Evolutionary conservation across 1,140 invertebrate species (phyloP), one percentile per base, ranked within the genome.

Genomic region (Drosophila kepulauana): DNA sequence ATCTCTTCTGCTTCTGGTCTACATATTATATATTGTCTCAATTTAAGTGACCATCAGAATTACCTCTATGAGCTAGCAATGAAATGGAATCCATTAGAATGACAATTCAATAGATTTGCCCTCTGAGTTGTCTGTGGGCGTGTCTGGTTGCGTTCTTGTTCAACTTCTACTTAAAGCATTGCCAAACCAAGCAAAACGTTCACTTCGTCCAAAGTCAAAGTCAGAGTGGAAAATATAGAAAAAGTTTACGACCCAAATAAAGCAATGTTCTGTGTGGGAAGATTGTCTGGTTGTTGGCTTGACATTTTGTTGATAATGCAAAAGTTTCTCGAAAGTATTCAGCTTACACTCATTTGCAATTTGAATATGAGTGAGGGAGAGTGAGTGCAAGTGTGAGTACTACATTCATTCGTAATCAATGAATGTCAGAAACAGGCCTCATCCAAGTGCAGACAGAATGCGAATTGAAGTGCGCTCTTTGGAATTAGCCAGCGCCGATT

Each of bases 401-500:
- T 15, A 65, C 54, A 30, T 33, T 11, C 30, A 16, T 10, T 38
- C 7, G 35, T 38, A 38, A 20, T 38, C 67, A 75, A 79, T 82
- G 72, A 82, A 65, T 87, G 82, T 72, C 82, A 87, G 58, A 51
- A 70, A 58, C 82, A 86, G 79, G 49, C 81, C 11, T 13, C 64
- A 52, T 28, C 59, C 16, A 46, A 59, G 15, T 25, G 15, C 59
- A 45, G 38, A 52, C 51, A 15, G 52, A 13, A 28, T n/a, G 51
- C 11, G 13, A 76, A 63, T 52, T 77, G 76, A 79, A 87, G 76
- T 65, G 65, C 67, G 66, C 72, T 77, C 79, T 68, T 78, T 33
- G 76, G 76, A 72, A 87, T 87, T 87, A 87, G 82, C 72, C 65
- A 41, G 43, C 61, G 51, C 65, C 76, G 79, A 87, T 82, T 86